Conservation (phyloP, 2,113 vertebrate genomes). For the Macaca nemestrina region DNA sequence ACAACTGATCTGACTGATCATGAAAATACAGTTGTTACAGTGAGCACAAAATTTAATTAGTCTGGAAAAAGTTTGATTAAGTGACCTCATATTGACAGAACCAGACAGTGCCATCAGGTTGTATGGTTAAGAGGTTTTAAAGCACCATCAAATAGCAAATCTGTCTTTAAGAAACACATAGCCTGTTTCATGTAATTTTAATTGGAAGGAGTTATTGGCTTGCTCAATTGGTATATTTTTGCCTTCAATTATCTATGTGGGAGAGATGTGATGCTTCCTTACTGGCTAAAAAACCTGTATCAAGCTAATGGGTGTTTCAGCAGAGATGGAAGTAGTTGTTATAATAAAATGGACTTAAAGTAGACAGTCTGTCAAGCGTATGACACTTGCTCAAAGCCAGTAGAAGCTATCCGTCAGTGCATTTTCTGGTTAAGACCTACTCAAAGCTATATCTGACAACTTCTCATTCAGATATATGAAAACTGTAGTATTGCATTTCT, state of each 20-base stretch:
- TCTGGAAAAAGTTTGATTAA: constrained; percentile 40
- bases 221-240: background rate
- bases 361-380: constrained; percentile 12
- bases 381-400: constrained; percentile 45
- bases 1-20: background rate
- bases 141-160: background rate
- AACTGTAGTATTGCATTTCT: constrained; percentile 54
- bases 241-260: constrained; percentile 1
- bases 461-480: constrained; percentile 52
- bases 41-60: constrained; percentile 48
- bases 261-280: constrained; percentile 40
- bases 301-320: constrained; percentile 50
- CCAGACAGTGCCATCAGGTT: background rate
- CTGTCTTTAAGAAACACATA: constrained; percentile 16
- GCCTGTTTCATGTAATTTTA: background rate
- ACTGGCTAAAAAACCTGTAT: constrained; percentile 42
- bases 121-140: background rate
- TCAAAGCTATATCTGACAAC: background rate
- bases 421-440: background rate
- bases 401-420: background rate
- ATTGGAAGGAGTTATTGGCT: constrained; percentile 24
- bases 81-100: background rate
- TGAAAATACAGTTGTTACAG: constrained; percentile 29
- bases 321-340: constrained; percentile 26
- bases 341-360: constrained; percentile 42